These are phyloP conservation scores for Hedychridium roseum DNA, from an alignment of 2,888 invertebrate species.

Conservation along the genomic window DNA sequence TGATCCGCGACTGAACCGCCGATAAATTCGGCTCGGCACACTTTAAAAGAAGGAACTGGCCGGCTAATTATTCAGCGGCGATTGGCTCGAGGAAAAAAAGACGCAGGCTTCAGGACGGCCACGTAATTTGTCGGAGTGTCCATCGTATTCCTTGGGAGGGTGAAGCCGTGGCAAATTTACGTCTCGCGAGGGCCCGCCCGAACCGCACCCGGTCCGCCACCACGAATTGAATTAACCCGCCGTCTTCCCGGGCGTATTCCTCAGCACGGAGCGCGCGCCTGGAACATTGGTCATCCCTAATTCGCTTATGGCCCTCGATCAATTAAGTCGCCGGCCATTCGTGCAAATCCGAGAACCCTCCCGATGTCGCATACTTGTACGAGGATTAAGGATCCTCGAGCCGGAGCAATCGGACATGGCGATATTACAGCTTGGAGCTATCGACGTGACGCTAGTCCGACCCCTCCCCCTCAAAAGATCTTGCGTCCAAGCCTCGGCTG, in stretches of 20 bases:
- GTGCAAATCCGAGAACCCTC: conserved; percentile 40
- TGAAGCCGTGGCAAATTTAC: conserved; percentile 42
- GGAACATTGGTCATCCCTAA: conserved; percentile 48
- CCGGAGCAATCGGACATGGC: too few species aligned
- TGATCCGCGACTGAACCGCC: conserved; percentile 39
- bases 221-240: conserved; percentile 46
- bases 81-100: conserved; percentile 14
- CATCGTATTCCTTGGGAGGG: conserved; percentile 32
- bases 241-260: conserved; percentile 42
- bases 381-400: conserved; percentile 22
- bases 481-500: too few species aligned
- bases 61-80: too few species aligned
- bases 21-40: too few species aligned
- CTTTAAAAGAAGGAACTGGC: too few species aligned
- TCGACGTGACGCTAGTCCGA: too few species aligned
- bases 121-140: conserved; percentile 50
- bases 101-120: conserved; percentile 38
- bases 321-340: conserved; percentile 45
- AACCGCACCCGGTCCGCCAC: conserved; percentile 35
- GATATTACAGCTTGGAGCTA: too few species aligned
- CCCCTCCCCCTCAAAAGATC: too few species aligned
- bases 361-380: conserved; percentile 21
- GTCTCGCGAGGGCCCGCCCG: conserved; percentile 42
- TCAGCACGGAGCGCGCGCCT: conserved; percentile 29
- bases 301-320: conserved; percentile 47